Conservation (phyloP, 1,140 invertebrate species). For the Scaptodrosophila lebanonensis region DNA sequence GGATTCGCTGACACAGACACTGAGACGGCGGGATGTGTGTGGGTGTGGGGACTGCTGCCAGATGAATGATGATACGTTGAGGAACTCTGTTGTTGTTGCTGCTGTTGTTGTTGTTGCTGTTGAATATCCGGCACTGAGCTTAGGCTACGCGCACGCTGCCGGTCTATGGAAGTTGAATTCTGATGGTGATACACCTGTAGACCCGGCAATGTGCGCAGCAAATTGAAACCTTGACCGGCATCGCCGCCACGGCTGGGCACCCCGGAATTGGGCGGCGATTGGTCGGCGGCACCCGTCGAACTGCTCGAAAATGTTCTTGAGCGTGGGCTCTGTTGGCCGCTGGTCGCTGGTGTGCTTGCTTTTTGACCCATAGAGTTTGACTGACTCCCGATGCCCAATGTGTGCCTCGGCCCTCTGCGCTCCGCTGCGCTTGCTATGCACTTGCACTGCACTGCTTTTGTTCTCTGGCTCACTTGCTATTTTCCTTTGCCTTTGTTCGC, state of each 20-base stretch:
- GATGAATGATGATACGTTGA: constrained; percentile 10
- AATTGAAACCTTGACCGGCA: constrained; percentile 82
- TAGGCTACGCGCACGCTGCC: constrained; percentile 88
- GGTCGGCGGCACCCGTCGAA: constrained; percentile 83
- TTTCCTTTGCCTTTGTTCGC: constrained; percentile 28
- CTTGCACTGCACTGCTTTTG: not conserved
- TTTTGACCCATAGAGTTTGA: constrained; percentile 85
- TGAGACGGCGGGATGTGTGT: constrained; percentile 45
- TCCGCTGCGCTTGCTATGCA: not conserved
- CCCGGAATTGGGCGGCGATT: constrained; percentile 42
- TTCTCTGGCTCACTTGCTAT: constrained; percentile 4
- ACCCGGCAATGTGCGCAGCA: constrained; percentile 85
- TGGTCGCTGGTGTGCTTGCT: constrained; percentile 87
- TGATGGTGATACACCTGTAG: constrained; percentile 81
- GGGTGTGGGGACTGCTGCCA: constrained; percentile 18
- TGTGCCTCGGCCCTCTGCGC: constrained; percentile 10
- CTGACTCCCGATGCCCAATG: constrained; percentile 7
- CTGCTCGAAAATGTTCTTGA: constrained; percentile 87
- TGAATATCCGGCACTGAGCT: constrained; percentile 89
- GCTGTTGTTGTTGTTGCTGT: constrained; percentile 67
- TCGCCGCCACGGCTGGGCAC: constrained; percentile 51
- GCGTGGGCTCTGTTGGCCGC: constrained; percentile 83
- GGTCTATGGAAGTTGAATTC: constrained; percentile 78
- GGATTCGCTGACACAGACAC: constrained; percentile 56
- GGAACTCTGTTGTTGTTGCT: constrained; percentile 45